Conservation (phyloP, 2,113 vertebrate genomes). For the Phycodurus eques region DNA sequence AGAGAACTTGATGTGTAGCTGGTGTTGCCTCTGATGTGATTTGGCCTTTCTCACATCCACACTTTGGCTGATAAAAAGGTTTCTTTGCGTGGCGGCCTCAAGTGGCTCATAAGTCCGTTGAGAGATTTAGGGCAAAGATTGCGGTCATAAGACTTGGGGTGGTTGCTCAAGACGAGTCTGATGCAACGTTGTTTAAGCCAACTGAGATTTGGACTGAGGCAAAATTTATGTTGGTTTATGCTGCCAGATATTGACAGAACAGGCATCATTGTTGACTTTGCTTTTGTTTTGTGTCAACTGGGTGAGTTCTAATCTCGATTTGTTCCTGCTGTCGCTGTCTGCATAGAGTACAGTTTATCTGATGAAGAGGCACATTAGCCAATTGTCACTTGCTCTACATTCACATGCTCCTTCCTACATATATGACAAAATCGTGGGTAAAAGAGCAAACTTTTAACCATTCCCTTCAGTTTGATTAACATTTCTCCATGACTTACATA, state of each 20-base stretch:
- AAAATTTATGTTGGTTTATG: neutral
- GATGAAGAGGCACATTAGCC: conserved; percentile 37
- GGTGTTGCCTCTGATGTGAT: conserved; percentile 72
- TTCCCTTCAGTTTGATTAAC: conserved; percentile 51
- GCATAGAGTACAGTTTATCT: conserved; percentile 25
- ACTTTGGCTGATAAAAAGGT: conserved; percentile 66
- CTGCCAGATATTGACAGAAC: neutral
- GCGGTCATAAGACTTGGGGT: conserved; percentile 5
- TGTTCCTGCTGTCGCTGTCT: neutral
- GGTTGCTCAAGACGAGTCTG: conserved; percentile 5
- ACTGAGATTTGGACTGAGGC: neutral
- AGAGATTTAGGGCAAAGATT: conserved; percentile 36
- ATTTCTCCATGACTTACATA: conserved; percentile 46
- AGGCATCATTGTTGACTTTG: neutral
- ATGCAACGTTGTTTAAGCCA: conserved; percentile 12
- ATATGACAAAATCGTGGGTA: conserved; percentile 57
- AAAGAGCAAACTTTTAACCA: conserved; percentile 41
- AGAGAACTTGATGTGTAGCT: conserved; percentile 67
- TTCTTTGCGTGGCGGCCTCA: conserved; percentile 33
- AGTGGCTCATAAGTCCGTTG: conserved; percentile 37
- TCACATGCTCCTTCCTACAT: conserved; percentile 25
- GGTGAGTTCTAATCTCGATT: conserved; percentile 22
- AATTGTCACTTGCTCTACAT: conserved; percentile 44
- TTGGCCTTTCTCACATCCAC: conserved; percentile 60
- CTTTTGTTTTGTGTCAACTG: conserved; percentile 11